Evolutionary conservation across 1,140 invertebrate genomes (phyloP), one percentile per base, ranked within the genome.

Genomic region (Andricus grossulariae): DNA sequence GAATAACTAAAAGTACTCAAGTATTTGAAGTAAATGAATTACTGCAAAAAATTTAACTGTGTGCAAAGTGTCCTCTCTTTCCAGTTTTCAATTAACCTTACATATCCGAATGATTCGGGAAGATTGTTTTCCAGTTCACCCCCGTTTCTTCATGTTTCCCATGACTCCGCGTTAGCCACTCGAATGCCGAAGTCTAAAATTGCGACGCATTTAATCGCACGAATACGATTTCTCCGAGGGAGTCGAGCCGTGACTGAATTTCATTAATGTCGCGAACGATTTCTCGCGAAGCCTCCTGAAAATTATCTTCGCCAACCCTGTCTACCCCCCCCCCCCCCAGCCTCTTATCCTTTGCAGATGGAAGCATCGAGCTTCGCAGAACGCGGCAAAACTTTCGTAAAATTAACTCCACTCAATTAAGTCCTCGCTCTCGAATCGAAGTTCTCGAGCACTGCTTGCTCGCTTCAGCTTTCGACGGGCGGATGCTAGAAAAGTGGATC

Each of bases 371-470:
- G 75, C 75, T 49, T 60, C 71, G 75, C 60, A 70, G 70, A 66
- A 18, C 57, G 75, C 50, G 21, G 77, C 51, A 66, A 70, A 86
- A 86, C 85, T 87, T 86, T 85, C 77, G 79, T 50, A 81, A 84
- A 87, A 87, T 87, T 86, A 87, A 87, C 86, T 87, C 80, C 84
- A 79, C 81, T 85, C 86, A 84, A 87, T 87, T 87, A 87, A 82
- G 83, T 74, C 50, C 71, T 72, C 72, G 75, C 75, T 76, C 75
- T 71, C 18, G 71, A 77, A 77, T 77, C 75, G 45, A 77, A 77
- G 45, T 66, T 72, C 25, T 71, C 45, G 39, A 75, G 25, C 45
- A 18, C 3, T 75, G 55, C 51, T 54, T 75, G 55, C 51, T 54
- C 54, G 70, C 60, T 77, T 57, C n/a, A 77, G 19, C 52, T 50